phyloP scores from a whole-genome alignment of 2,888 invertebrate genomes.

The Stegophylla sp. region DNA sequence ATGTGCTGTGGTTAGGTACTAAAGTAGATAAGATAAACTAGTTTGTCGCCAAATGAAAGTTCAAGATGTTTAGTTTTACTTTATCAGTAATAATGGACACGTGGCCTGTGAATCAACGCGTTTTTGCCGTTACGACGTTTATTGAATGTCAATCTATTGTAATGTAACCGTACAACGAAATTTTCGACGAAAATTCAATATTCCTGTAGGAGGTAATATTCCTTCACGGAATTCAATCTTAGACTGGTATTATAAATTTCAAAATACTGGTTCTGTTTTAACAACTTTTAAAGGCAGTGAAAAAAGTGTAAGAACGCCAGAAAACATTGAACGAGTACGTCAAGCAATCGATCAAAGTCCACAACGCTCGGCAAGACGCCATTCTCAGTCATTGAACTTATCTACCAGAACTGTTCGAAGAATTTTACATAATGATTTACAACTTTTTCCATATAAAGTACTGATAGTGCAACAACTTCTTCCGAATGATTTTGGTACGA shows the following conservation, averaged over 20 bases:
- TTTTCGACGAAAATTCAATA: constrained; percentile 61
- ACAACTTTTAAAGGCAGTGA: constrained; percentile 60
- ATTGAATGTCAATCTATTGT: too few relatives aligned
- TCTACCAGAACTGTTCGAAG: constrained; percentile 8
- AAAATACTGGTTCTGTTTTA: constrained; percentile 46
- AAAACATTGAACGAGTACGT: not conserved
- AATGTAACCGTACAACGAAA: constrained; percentile 61
- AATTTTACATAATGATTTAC: constrained; percentile 41
- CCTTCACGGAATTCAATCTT: constrained; percentile 62
- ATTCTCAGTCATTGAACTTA: constrained; percentile 5
- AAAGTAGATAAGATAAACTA: too few relatives aligned
- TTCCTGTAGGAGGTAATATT: constrained; percentile 61
- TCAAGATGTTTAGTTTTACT: too few relatives aligned
- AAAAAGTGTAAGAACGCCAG: constrained; percentile 4
- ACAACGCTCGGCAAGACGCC: constrained; percentile 1
- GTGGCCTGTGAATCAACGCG: too few relatives aligned
- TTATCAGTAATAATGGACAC: too few relatives aligned
- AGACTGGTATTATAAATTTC: constrained; percentile 44
- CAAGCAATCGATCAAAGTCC: not conserved
- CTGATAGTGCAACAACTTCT: constrained; percentile 29
- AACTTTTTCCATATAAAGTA: too few relatives aligned
- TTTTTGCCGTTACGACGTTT: too few relatives aligned
- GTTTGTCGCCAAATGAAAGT: too few relatives aligned
- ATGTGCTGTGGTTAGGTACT: too few relatives aligned
- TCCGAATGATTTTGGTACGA: constrained; percentile 22